Evolutionary conservation across 1,140 invertebrate species (phyloP), one percentile per base, ranked within the genome.

Genomic region (Latrodectus geometricus): DNA sequence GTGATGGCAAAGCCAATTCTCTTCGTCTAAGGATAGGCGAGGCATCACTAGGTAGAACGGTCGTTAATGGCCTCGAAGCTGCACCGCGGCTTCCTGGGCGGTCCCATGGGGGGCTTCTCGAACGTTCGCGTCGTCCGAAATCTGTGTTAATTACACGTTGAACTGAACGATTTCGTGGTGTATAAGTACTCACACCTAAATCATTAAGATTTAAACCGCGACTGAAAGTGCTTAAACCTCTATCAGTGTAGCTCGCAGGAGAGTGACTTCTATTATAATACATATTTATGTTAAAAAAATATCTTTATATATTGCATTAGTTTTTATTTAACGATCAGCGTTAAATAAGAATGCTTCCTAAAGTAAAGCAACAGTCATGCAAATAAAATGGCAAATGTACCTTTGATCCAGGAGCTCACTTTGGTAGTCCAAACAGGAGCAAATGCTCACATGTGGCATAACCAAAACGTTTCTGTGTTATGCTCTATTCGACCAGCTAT

Each of bases 251-350:
- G 8, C 50, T 20, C 20, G 54, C 70, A 8, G 83, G 75, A 61
- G 74, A 77, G 11, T 61, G 83, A 56, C 74, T 86, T 78, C 83
- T 70, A 50, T 17, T 48, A 21, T 84, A 84, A 84, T 84, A 76
- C 82, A 84, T 84, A 15, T 73, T 82, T 15, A 61, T 61, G 8
- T 35, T 35, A 35, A 35, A 35, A n/a, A n/a, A 35, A 35, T 35
- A 35, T 35, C 35, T 35, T 35, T 35, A 35, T 35, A 35, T 35
- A 35, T 3, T 35, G 35, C 35, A 35, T 35, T 35, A 35, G 5
- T 35, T 35, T 35, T 35, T 35, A 35, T 35, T 5, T 35, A 35
- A 35, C 35, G 1, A 35, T 35, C 35, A 35, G 35, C 35, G 35
- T 35, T 3, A 35, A 35, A 35, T 35, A 35, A n/a, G n/a, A n/a